phyloP scores from a whole-genome alignment of 2,113 vertebrate genomes.

The Myiozetetes cayanensis region DNA sequence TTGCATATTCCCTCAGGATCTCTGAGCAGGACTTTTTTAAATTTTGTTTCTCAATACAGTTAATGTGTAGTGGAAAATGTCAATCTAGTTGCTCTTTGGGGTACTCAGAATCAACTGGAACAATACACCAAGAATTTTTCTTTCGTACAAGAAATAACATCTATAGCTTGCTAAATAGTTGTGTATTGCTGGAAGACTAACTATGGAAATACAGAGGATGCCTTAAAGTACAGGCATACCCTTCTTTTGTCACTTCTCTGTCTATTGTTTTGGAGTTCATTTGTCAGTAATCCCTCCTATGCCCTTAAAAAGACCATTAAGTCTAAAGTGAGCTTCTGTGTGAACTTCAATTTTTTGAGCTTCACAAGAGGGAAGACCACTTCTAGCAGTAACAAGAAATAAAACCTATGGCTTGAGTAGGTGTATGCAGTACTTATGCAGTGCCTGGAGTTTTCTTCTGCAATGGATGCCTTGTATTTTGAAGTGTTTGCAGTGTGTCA shows the following conservation, averaged over 20 bases:
- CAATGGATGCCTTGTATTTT: not conserved
- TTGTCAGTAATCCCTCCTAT: not conserved
- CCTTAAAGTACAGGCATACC: not conserved
- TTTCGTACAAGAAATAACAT: not conserved
- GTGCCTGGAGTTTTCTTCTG: not conserved
- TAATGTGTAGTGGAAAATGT: not conserved
- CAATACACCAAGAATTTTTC: not conserved
- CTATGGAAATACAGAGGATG: not conserved
- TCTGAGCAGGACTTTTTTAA: not conserved
- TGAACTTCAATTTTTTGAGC: not conserved
- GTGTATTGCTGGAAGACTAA: not conserved
- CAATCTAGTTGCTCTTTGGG: not conserved
- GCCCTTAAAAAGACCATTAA: not conserved
- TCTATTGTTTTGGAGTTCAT: not conserved
- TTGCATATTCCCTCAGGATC: not conserved
- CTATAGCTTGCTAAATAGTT: not conserved
- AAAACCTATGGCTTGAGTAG: not conserved
- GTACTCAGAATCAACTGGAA: not conserved
- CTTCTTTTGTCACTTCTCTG: not conserved
- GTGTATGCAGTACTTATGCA: not conserved
- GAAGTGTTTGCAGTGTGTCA: not conserved
- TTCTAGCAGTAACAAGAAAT: not conserved
- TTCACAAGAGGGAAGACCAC: not conserved
- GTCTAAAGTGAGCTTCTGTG: not conserved
- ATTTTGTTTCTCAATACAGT: not conserved